Percentiles rank a stretch among this genome's conserved stretches.
Evolutionary conservation across 2,113 vertebrate genomes (phyloP).

Genomic region (Uria aalge): DNA sequence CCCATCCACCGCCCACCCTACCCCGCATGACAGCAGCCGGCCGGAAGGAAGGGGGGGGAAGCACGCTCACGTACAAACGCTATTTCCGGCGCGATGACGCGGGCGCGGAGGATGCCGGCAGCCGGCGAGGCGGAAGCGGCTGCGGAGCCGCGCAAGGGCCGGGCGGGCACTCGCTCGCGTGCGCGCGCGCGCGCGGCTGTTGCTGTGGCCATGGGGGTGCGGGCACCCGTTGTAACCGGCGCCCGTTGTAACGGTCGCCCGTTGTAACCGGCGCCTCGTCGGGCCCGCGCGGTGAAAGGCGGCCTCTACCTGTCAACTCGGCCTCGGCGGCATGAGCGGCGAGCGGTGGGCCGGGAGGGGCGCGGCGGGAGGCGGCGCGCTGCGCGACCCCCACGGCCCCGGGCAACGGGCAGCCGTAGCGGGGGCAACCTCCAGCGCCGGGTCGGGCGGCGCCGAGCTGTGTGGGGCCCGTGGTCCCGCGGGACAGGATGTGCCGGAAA

Average conservation of each 20-base stretch:
- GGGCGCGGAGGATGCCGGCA: fast-evolving
- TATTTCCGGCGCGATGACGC: neutral
- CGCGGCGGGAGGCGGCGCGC: no score
- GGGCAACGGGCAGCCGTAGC: no score
- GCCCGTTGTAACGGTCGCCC: neutral
- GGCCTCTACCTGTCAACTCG: neutral
- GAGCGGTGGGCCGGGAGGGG: no score
- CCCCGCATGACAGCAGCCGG: fast-evolving
- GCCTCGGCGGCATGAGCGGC: neutral
- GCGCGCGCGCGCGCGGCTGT: no score
- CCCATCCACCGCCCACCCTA: fast-evolving
- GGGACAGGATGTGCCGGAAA: neutral
- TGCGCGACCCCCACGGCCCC: neutral
- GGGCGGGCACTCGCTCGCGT: no score
- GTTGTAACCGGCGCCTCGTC: neutral
- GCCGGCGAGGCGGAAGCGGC: neutral
- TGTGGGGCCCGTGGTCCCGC: neutral
- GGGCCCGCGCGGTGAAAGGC: no score
- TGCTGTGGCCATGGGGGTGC: neutral
- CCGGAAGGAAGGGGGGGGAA: neutral
- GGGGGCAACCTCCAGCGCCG: no score
- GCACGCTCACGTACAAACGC: fast-evolving
- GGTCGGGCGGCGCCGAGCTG: neutral
- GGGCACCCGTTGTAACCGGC: no score
- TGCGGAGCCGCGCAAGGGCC: fast-evolving